phyloP scores from a whole-genome alignment of 2,888 invertebrate genomes.

The Himalopsyche japonica region DNA sequence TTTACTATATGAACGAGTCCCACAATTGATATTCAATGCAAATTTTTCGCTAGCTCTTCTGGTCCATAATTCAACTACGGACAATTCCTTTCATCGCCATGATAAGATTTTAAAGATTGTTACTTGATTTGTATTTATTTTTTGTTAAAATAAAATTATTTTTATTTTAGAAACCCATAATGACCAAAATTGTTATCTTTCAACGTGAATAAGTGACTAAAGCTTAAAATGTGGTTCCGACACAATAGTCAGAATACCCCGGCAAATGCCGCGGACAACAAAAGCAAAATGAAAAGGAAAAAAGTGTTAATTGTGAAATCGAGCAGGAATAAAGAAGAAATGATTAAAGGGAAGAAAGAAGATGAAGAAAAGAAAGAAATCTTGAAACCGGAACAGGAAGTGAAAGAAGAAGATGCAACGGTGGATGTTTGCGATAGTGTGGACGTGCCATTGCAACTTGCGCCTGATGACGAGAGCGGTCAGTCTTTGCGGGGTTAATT shows the following conservation, averaged over 20 bases:
- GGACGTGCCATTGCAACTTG: background rate
- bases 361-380: background rate
- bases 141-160: too few relatives aligned
- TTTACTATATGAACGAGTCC: too few relatives aligned
- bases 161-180: background rate
- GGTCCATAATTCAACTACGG: too few relatives aligned
- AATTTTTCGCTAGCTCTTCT: too few relatives aligned
- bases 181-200: background rate
- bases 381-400: background rate
- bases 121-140: too few relatives aligned
- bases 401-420: background rate
- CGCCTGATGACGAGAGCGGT: background rate
- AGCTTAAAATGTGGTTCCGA: slow-evolving; percentile 31
- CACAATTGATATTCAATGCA: too few relatives aligned
- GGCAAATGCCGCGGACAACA: slow-evolving; percentile 49
- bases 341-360: slow-evolving; percentile 45
- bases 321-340: slow-evolving; percentile 52
- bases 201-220: background rate
- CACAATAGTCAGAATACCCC: slow-evolving; percentile 23
- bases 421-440: background rate
- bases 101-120: background rate
- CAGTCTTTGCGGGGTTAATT: background rate
- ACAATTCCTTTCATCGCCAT: background rate
- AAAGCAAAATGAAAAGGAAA: slow-evolving; percentile 53
- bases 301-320: slow-evolving; percentile 52